Base-by-base conservation (phyloP, 2,113 vertebrate genomes). In the Callipepla californica region DNA sequence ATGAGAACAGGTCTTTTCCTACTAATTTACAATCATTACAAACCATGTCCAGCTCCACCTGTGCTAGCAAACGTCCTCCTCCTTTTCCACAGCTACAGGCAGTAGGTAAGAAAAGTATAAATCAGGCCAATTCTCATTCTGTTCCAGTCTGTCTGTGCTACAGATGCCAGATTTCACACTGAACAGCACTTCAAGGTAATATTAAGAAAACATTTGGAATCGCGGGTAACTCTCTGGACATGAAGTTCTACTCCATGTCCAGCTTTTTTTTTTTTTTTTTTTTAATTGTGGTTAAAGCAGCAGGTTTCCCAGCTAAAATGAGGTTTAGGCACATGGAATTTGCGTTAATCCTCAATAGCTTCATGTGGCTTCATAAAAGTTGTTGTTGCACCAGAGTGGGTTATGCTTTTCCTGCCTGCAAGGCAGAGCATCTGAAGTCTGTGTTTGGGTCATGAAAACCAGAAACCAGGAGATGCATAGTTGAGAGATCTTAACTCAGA, bases 331-430 rank as follows among this genome's bases (percentile, higher is more conserved):
- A 87, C 70, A 59, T 34, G 70, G 78, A 66, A 87, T 87, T 87
- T 91, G 50, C 76, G 70, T 82, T 93, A 92, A 91, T 89, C n/a
- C 42, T 72, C 67, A 85, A 11, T 7, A 48, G 45, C 80, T 42
- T 96, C 67, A 88, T 76, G 87, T 79, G 74, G 86, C 42, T 92
- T 28, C 72, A 36, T 85, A 59, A 87, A 95, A 91, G 48, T 44
- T 94, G 86, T 42, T 87, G 68, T 73, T 87, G 58, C 63, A 87
- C 72, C 59, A 7, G 62, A 80, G 55, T 51, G 34, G 48, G n/a
- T 85, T 91, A 85, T 94, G 61, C 38, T 85, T 85, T 85, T 74
- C 75, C 51, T 93, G 42, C 59, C 89, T 80, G 36, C 75, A 67
- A 65, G 47, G 75, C 68, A 93, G 58, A 74, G 63, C 15, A 76